Conservation (phyloP, 37 sponge, comb jelly and placozoan species). For the Chondrilla cf. caribensis region DNA sequence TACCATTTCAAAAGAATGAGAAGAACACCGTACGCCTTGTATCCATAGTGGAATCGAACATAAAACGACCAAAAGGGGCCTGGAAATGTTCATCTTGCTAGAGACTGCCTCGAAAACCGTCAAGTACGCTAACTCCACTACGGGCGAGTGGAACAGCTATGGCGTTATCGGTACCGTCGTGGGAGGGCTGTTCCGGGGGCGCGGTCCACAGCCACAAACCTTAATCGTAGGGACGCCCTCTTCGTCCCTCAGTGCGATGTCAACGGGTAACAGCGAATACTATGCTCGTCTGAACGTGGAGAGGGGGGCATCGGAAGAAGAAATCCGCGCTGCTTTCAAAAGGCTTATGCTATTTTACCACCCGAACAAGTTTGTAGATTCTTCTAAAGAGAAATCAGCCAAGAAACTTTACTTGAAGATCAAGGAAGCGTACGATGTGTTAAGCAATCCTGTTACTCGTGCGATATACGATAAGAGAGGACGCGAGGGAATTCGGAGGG, state of each 20-base stretch:
- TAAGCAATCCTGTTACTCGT: slow-evolving; percentile 76
- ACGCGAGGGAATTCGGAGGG: slow-evolving; percentile 69
- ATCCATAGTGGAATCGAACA: too few relatives aligned
- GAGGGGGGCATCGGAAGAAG: slow-evolving; percentile 66
- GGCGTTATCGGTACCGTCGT: too few relatives aligned
- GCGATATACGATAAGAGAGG: slow-evolving; percentile 89
- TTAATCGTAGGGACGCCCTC: background rate
- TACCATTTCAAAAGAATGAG: too few relatives aligned
- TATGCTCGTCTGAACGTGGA: slow-evolving; percentile 80
- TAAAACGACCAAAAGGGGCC: too few relatives aligned
- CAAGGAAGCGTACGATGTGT: slow-evolving; percentile 86
- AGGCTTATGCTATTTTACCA: slow-evolving; percentile 86
- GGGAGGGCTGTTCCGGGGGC: background rate
- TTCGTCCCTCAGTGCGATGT: background rate
- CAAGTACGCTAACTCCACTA: too few relatives aligned
- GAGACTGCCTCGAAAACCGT: too few relatives aligned
- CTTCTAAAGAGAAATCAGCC: slow-evolving; percentile 45
- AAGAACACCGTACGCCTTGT: too few relatives aligned
- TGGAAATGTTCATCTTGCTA: too few relatives aligned
- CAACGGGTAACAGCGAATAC: slow-evolving; percentile 56
- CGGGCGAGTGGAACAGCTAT: too few relatives aligned
- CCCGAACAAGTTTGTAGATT: slow-evolving; percentile 73
- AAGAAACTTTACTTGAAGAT: slow-evolving; percentile 60
- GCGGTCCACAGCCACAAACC: background rate
- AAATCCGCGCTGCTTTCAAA: slow-evolving; percentile 77